phyloP scores from a whole-genome alignment of 2,113 vertebrate species.

The Carassius carassius region DNA sequence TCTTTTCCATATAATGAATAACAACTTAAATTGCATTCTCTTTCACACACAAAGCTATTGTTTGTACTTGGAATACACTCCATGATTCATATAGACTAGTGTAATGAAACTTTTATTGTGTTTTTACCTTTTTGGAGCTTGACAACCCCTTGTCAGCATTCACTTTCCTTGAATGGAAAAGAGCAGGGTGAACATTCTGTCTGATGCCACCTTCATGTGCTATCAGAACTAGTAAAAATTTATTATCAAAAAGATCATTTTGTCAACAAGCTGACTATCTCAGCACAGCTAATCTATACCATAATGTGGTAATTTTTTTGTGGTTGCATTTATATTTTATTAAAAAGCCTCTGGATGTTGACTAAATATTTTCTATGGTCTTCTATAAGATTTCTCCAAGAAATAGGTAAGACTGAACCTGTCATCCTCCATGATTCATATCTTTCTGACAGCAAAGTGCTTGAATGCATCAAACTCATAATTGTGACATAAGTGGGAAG shows the following conservation, averaged over 20 bases:
- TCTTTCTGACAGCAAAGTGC: neutral
- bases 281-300: neutral
- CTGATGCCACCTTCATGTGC: neutral
- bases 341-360: neutral
- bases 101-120: no score
- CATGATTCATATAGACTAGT: neutral
- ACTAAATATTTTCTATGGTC: neutral
- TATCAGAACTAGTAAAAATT: neutral
- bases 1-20: neutral
- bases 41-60: neutral
- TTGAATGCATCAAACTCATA: neutral
- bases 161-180: neutral
- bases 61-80: neutral
- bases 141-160: neutral
- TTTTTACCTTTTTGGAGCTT: neutral
- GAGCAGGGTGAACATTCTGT: neutral
- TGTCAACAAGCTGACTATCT: neutral
- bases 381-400: neutral
- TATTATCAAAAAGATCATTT: neutral
- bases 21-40: neutral
- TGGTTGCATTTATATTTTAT: neutral
- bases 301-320: no score
- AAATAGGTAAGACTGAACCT: neutral
- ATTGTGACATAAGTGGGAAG: no score
- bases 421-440: neutral